Evolutionary conservation across 2,113 vertebrate species (phyloP).

Genomic region (Chionodraco myersi): DNA sequence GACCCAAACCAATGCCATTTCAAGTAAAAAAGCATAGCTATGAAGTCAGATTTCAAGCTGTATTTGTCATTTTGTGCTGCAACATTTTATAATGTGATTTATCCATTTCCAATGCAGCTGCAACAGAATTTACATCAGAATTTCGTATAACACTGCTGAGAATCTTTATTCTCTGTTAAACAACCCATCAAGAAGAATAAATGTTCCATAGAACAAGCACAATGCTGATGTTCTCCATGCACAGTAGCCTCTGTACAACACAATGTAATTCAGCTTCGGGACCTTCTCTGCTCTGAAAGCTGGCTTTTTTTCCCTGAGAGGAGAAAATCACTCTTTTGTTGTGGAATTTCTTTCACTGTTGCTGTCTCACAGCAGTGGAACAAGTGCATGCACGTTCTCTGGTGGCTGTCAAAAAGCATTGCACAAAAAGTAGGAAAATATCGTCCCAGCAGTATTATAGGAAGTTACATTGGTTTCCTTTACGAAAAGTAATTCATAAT

Average conservation of each 20-base stretch:
- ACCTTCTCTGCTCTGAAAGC: slow-evolving; percentile 15
- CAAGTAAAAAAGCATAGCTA: neutral
- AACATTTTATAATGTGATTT: neutral
- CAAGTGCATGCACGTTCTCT: slow-evolving; percentile 53
- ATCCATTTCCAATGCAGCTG: neutral
- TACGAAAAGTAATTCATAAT: neutral
- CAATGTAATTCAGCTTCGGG: slow-evolving; percentile 15
- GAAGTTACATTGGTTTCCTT: neutral
- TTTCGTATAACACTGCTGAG: neutral
- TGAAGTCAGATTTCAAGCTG: neutral
- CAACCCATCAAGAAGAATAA: neutral
- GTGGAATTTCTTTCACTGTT: slow-evolving; percentile 32
- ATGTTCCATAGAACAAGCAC: neutral
- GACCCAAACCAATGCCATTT: neutral
- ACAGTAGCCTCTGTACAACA: neutral
- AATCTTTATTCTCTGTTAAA: neutral
- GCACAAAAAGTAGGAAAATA: slow-evolving; percentile 37
- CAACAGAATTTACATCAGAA: neutral
- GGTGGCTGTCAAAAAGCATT: slow-evolving; percentile 56
- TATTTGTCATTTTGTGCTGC: neutral
- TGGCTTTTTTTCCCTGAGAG: neutral
- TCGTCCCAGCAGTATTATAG: slow-evolving; percentile 1
- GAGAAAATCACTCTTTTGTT: slow-evolving; percentile 37
- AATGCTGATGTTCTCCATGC: neutral
- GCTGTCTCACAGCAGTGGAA: slow-evolving; percentile 39